Percentiles rank a stretch among this genome's conserved stretches.
phyloP scores from a whole-genome alignment of 2,113 vertebrate genomes.

The Dasyprocta punctata region DNA sequence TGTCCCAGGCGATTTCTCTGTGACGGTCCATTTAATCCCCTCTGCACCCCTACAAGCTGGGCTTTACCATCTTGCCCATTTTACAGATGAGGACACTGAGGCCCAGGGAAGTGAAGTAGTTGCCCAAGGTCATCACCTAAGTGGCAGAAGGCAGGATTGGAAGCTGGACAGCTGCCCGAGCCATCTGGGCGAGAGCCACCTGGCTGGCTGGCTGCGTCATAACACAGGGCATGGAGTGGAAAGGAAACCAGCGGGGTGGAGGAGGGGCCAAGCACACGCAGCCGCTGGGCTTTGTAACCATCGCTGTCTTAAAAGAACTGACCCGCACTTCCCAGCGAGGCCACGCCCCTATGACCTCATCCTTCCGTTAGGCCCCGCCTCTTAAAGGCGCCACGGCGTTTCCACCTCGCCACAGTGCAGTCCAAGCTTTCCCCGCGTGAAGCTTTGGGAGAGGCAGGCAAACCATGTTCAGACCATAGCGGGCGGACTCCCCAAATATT shows the following conservation, averaged over 20 bases:
- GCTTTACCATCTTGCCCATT: neutral
- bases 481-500: neutral
- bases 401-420: neutral
- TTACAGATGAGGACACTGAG: neutral
- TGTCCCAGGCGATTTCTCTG: neutral
- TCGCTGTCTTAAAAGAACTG: neutral
- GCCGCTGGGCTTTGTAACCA: accelerated
- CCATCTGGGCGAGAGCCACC: neutral
- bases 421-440: neutral
- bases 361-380: neutral
- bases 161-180: too few species aligned
- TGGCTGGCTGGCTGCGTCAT: neutral
- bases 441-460: neutral
- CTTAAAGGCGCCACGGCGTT: neutral
- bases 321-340: neutral
- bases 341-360: neutral
- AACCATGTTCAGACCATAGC: neutral
- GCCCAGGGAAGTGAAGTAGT: neutral
- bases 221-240: too few species aligned
- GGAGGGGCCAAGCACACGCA: neutral
- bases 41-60: neutral
- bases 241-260: neutral
- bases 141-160: neutral
- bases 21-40: neutral
- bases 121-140: neutral